Percentiles rank a stretch among this genome's conserved stretches.
Evolutionary conservation across 2,113 vertebrate species (phyloP).

Genomic region (Euleptes europaea): DNA sequence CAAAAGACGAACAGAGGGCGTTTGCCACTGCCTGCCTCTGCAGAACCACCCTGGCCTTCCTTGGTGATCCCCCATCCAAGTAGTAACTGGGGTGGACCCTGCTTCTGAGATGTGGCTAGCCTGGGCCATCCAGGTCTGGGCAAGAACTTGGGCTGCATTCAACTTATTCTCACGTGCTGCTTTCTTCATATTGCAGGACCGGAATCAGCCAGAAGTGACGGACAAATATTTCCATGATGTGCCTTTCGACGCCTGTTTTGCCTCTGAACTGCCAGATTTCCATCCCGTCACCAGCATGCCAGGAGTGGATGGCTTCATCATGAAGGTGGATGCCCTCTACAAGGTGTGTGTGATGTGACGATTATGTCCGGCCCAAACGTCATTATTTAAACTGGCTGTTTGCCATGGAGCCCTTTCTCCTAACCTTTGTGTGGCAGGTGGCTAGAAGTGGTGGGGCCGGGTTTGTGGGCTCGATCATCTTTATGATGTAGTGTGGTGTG

Average conservation of each 20-base stretch:
- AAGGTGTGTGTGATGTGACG: constrained; percentile 80
- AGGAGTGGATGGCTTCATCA: constrained; percentile 93
- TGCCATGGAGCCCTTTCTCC: background rate
- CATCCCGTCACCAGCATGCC: constrained; percentile 86
- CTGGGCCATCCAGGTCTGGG: too few species aligned
- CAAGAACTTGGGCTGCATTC: background rate
- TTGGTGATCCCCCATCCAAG: too few species aligned
- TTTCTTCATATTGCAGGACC: constrained; percentile 79
- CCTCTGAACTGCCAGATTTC: constrained; percentile 84
- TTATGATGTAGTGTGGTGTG: too few species aligned
- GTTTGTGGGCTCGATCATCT: too few species aligned
- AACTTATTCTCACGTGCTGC: rapidly evolving
- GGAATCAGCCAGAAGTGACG: constrained; percentile 90
- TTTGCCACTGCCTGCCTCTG: too few species aligned
- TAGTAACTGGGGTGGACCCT: too few species aligned
- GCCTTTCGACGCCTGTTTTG: constrained; percentile 93
- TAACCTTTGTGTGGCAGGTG: background rate
- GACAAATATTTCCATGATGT: constrained; percentile 93
- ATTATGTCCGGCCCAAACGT: rapidly evolving
- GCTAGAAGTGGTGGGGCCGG: background rate
- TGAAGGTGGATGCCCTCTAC: constrained; percentile 96
- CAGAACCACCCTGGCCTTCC: too few species aligned
- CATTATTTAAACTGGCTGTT: background rate
- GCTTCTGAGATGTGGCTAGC: too few species aligned
- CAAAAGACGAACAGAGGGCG: too few species aligned